These are phyloP conservation scores for Laspeyria flexula DNA, from an alignment of 2,888 invertebrate species.

Conservation along the genomic window DNA sequence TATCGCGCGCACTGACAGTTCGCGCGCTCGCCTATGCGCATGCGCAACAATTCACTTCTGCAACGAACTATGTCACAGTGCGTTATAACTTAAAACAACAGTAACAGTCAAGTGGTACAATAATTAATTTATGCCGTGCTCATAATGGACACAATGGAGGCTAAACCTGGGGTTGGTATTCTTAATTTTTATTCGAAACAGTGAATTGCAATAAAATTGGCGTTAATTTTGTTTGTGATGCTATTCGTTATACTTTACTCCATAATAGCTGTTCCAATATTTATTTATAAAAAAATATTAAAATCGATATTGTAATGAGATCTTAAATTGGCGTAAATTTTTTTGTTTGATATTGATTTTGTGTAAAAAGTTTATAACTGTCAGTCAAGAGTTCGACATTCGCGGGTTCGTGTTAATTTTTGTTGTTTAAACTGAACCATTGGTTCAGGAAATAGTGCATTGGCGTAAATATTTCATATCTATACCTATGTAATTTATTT, in stretches of 20 bases:
- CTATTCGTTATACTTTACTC: too few species aligned
- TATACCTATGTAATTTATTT: too few species aligned
- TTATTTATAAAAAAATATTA: too few species aligned
- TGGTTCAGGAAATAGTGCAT: too few species aligned
- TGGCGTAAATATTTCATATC: too few species aligned
- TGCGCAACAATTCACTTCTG: slow-evolving; percentile 35
- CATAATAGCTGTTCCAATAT: slow-evolving; percentile 1
- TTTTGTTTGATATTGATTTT: too few species aligned
- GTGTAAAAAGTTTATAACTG: too few species aligned
- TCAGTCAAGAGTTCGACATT: too few species aligned
- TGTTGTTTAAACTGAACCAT: too few species aligned
- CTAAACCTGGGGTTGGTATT: slow-evolving; percentile 60
- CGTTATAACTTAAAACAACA: slow-evolving; percentile 38
- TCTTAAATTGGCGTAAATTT: too few species aligned
- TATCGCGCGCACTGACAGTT: slow-evolving; percentile 57
- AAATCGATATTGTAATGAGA: too few species aligned
- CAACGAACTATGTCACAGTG: slow-evolving; percentile 48
- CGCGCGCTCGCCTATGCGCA: slow-evolving; percentile 59
- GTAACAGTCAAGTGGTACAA: slow-evolving; percentile 35
- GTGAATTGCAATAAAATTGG: slow-evolving; percentile 38
- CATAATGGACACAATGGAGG: slow-evolving; percentile 49
- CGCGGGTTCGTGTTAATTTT: too few species aligned
- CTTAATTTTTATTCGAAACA: slow-evolving; percentile 22
- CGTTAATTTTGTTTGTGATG: slow-evolving; percentile 28
- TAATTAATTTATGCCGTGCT: slow-evolving; percentile 26